These are phyloP conservation scores for Otis tarda DNA, from an alignment of 2,113 vertebrate genomes.

Conservation along the genomic window DNA sequence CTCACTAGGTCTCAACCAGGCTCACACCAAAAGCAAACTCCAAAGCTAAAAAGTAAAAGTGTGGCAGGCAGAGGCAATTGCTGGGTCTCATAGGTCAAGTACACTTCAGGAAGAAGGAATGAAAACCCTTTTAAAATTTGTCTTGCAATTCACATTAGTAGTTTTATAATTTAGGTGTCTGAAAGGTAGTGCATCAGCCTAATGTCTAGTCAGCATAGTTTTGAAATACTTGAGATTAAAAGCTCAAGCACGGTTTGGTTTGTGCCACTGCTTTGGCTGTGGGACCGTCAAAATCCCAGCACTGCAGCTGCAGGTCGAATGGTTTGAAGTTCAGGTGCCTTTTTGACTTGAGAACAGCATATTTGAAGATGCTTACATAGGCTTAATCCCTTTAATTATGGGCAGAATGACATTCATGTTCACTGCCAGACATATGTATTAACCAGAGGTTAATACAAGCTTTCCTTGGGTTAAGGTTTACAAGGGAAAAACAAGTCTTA, in stretches of 20 bases:
- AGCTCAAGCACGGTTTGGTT: background rate
- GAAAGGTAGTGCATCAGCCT: background rate
- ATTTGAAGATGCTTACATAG: background rate
- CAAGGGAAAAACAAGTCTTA: background rate
- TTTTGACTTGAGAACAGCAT: background rate
- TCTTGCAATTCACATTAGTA: background rate
- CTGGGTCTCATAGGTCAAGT: background rate
- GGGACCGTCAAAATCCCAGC: background rate
- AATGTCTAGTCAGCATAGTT: background rate
- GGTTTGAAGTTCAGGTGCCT: background rate
- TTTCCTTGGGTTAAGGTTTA: background rate
- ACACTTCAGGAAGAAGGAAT: background rate
- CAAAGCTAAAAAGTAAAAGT: background rate
- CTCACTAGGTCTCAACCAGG: background rate
- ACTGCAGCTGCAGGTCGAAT: rapidly evolving
- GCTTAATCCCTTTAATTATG: background rate
- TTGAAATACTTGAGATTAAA: background rate
- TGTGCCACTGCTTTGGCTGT: background rate
- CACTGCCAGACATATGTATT: background rate
- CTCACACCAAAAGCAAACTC: background rate
- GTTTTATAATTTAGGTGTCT: background rate
- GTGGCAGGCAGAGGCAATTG: background rate
- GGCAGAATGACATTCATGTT: background rate
- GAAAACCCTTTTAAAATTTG: background rate
- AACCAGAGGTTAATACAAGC: background rate